Evolutionary conservation across 2,888 invertebrate genomes (phyloP).

Genomic region (Cylindroiulus punctatus): DNA sequence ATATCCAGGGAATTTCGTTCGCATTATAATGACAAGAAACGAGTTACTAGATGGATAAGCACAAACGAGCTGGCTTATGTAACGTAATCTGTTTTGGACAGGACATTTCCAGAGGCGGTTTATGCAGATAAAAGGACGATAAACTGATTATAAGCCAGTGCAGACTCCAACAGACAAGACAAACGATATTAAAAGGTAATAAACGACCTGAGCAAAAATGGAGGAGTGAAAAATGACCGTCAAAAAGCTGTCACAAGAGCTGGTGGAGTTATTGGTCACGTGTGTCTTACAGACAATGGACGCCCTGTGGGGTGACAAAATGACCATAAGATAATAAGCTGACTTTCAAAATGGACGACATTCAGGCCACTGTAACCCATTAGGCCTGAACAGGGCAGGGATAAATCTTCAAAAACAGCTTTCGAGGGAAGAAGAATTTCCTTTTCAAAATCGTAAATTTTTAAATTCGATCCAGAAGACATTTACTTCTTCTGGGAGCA

Average conservation of each 20-base stretch:
- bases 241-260: conserved; percentile 19
- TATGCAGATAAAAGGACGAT: conserved; percentile 25
- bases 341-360: no score
- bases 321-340: conserved; percentile 6
- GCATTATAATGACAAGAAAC: conserved; percentile 17
- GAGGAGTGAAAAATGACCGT: conserved; percentile 26
- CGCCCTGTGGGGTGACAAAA: conserved; percentile 29
- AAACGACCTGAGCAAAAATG: background rate
- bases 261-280: conserved; percentile 7
- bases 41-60: conserved; percentile 37
- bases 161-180: background rate
- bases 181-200: background rate
- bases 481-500: background rate
- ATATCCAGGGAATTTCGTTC: conserved; percentile 25
- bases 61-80: conserved; percentile 12
- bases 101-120: background rate
- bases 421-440: background rate
- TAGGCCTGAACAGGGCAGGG: background rate
- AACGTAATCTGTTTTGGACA: conserved; percentile 43
- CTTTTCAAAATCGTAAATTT: background rate
- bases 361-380: background rate
- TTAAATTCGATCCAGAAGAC: conserved; percentile 31
- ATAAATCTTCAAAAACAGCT: conserved; percentile 17
- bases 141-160: background rate
- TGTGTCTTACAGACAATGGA: conserved; percentile 6